Evolutionary conservation across 2,113 vertebrate genomes (phyloP).

Genomic region (Hucho hucho): DNA sequence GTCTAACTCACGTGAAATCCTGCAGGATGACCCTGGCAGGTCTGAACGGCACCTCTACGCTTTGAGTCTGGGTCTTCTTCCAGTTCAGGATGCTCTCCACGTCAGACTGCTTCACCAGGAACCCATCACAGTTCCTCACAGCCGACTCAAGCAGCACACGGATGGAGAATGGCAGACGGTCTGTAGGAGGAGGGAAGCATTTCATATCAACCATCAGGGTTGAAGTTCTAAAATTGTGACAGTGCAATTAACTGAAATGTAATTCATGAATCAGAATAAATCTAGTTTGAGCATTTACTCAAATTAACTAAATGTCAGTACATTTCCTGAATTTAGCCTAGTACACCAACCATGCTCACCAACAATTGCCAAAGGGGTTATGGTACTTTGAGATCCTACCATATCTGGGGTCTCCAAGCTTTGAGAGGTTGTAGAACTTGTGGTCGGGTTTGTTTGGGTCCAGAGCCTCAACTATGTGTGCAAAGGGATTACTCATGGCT

Average conservation of each 20-base stretch:
- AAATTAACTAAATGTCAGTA: too few relatives aligned
- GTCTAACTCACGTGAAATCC: conserved; percentile 89
- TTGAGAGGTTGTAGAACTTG: conserved; percentile 88
- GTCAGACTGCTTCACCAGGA: conserved; percentile 87
- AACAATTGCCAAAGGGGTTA: not conserved
- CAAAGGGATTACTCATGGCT: conserved; percentile 85
- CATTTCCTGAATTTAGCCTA: too few relatives aligned
- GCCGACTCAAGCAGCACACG: conserved; percentile 92
- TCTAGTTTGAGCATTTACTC: too few relatives aligned
- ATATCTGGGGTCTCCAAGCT: conserved; percentile 86
- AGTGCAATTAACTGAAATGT: not conserved
- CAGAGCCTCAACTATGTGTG: conserved; percentile 78
- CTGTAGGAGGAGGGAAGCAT: conserved; percentile 57
- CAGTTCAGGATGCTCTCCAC: conserved; percentile 94
- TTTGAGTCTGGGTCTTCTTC: conserved; percentile 74
- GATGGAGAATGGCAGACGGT: conserved; percentile 87
- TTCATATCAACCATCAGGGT: not conserved
- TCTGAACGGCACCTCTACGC: conserved; percentile 92
- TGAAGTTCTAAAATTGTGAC: too few relatives aligned
- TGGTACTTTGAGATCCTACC: conserved; percentile 65
- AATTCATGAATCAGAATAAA: too few relatives aligned
- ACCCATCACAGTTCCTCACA: conserved; percentile 90
- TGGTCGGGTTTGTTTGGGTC: conserved; percentile 77
- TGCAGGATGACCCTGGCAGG: conserved; percentile 95
- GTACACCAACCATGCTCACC: not conserved